Conservation (phyloP, 2,113 vertebrate species). For the Ardeotis arabs region DNA sequence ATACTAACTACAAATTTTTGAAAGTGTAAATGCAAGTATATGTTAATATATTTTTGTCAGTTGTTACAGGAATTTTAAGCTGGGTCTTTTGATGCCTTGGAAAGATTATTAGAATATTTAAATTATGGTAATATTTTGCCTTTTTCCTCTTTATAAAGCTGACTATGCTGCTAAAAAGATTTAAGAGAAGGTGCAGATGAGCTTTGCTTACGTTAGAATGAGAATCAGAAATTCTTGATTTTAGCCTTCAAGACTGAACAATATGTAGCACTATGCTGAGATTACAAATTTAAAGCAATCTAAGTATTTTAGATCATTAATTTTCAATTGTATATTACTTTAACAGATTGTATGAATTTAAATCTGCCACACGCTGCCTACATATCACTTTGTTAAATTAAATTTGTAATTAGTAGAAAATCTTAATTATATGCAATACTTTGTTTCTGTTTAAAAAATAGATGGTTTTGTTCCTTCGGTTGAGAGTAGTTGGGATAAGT, state of each 20-base stretch:
- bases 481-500: not conserved
- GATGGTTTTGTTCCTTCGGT: slow-evolving; percentile 22
- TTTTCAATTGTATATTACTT: slow-evolving; percentile 60
- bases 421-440: slow-evolving; percentile 19
- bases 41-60: slow-evolving; percentile 77
- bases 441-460: slow-evolving; percentile 22
- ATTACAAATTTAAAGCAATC: slow-evolving; percentile 23
- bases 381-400: slow-evolving; percentile 61
- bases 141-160: slow-evolving; percentile 69
- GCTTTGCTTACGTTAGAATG: slow-evolving; percentile 43
- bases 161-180: slow-evolving; percentile 73
- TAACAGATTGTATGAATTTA: slow-evolving; percentile 54
- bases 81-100: slow-evolving; percentile 63
- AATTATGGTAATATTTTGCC: slow-evolving; percentile 71
- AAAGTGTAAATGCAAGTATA: slow-evolving; percentile 75
- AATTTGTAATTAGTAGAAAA: slow-evolving; percentile 61
- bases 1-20: slow-evolving; percentile 47
- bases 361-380: slow-evolving; percentile 72
- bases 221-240: slow-evolving; percentile 49
- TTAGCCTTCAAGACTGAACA: slow-evolving; percentile 37
- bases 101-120: slow-evolving; percentile 73
- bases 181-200: slow-evolving; percentile 56
- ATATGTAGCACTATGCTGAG: slow-evolving; percentile 42
- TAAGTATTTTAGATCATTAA: slow-evolving; percentile 51
- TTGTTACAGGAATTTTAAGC: slow-evolving; percentile 45